phyloP scores from a whole-genome alignment of 2,888 invertebrate species.

The Lamproptera curius region DNA sequence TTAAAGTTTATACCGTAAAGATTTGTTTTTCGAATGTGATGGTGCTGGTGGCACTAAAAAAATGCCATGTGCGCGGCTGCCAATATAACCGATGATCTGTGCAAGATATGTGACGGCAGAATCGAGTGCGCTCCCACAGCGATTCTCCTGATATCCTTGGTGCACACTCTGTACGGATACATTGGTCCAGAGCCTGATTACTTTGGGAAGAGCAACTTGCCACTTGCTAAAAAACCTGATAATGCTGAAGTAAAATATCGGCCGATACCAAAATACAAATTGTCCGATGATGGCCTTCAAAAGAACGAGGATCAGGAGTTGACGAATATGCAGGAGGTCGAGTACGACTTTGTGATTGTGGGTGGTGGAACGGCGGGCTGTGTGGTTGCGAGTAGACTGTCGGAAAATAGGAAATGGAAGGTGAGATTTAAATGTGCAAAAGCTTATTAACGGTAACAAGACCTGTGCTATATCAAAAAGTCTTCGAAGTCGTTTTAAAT shows the following conservation, averaged over 20 bases:
- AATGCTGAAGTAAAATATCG: constrained; percentile 18
- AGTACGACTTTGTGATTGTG: constrained; percentile 62
- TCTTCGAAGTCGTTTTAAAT: too few relatives aligned
- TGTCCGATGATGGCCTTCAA: constrained; percentile 21
- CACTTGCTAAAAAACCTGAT: constrained; percentile 9
- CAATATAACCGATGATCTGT: constrained; percentile 62
- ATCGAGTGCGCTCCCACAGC: constrained; percentile 70
- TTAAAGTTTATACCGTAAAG: too few relatives aligned
- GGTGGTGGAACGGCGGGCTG: constrained; percentile 70
- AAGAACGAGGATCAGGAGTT: constrained; percentile 18
- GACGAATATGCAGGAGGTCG: constrained; percentile 24
- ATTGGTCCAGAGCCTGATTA: constrained; percentile 60
- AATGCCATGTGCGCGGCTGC: constrained; percentile 57
- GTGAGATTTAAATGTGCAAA: too few relatives aligned
- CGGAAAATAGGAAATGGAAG: constrained; percentile 67
- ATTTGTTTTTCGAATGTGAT: too few relatives aligned
- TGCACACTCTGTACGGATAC: constrained; percentile 64
- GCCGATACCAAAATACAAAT: constrained; percentile 20
- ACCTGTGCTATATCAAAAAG: too few relatives aligned
- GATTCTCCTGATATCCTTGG: constrained; percentile 60
- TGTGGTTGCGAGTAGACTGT: constrained; percentile 62
- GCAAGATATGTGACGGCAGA: constrained; percentile 65
- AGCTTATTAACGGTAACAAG: too few relatives aligned
- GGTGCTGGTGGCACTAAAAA: too few relatives aligned
- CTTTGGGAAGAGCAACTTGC: constrained; percentile 40